A percentile compares a stretch with the other conserved stretches of the same genome.
Conservation (phyloP, 2,113 vertebrate species). For the Orientallactaga bullata region DNA sequence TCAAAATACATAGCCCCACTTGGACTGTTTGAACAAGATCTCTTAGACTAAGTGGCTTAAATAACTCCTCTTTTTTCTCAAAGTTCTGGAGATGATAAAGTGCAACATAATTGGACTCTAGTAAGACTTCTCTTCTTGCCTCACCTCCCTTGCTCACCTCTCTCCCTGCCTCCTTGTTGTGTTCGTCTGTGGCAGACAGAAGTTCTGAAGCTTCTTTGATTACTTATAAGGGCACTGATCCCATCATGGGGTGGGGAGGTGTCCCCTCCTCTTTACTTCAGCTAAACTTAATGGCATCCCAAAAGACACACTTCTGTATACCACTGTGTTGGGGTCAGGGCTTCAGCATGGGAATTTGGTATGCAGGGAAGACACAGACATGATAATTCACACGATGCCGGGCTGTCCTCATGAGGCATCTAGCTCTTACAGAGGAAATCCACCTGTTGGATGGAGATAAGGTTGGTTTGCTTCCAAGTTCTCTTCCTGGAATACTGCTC, state of each 20-base stretch:
- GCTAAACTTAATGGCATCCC: background rate
- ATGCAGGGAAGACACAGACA: no score
- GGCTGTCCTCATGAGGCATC: background rate
- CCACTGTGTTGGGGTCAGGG: background rate
- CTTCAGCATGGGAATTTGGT: background rate
- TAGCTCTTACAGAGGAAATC: background rate
- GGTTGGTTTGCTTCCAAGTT: background rate
- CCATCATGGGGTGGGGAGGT: no score
- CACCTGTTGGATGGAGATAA: background rate
- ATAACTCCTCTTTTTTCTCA: no score
- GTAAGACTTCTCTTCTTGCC: background rate
- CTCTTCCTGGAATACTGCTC: background rate
- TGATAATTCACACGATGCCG: background rate
- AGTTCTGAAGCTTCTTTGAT: background rate
- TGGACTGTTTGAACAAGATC: background rate
- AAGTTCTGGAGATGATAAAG: background rate
- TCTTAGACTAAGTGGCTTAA: no score
- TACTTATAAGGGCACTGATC: background rate
- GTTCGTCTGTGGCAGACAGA: background rate
- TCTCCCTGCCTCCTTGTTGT: background rate
- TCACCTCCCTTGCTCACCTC: no score
- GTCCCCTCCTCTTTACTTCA: no score
- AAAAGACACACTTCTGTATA: background rate
- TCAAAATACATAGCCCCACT: no score
- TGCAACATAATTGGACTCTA: no score